Base-by-base conservation (phyloP, 1,140 invertebrate genomes). In the Phocides pigmalion region DNA sequence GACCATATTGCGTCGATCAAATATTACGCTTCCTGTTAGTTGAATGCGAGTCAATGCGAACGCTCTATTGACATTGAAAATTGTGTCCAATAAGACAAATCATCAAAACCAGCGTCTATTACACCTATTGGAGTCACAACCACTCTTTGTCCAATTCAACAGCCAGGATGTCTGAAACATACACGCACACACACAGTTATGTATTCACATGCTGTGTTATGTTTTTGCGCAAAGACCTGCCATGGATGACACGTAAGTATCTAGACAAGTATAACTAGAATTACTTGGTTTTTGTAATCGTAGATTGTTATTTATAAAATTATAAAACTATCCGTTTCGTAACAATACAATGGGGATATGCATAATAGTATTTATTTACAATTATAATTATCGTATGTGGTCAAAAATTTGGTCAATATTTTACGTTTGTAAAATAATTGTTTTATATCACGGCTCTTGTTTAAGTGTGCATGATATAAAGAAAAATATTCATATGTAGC, bases 121-220 rank as follows among this genome's bases (percentile, higher is more conserved):
- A 53, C 32, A 20, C 32, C 20, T 19, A 39, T 53, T 53, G 39
- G 39, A 53, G 50, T n/a, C 49, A 51, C 25, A 11, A 51, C 49
- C 11, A 37, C 50, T 53, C 39, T 53, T 53, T 53, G 9, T 53
- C 20, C 28, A 37, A 20, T 37, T 19, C 17, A 16, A 53, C 28
- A 11, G 50, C 32, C 2, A 19, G 16, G 4, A 19, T 46, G 42
- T 46, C 3, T 20, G 42, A 20, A 20, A 20, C 42, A 3, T 8
- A 46, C 19, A 15, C 42, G 12, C 42, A 22, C 19, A 22, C 42
- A 46, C n/a, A 14, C 12, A 35, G 11, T 22, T 2, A 22, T 22
- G 6, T n/a, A 1, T 9, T n/a, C n/a, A 39, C 12, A 9, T 39
- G 2, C 4, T 14, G n/a, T 14, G 1, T 14, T 12, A 12, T 14